phyloP scores from a whole-genome alignment of 2,113 vertebrate genomes.

The Oryzias curvinotus region DNA sequence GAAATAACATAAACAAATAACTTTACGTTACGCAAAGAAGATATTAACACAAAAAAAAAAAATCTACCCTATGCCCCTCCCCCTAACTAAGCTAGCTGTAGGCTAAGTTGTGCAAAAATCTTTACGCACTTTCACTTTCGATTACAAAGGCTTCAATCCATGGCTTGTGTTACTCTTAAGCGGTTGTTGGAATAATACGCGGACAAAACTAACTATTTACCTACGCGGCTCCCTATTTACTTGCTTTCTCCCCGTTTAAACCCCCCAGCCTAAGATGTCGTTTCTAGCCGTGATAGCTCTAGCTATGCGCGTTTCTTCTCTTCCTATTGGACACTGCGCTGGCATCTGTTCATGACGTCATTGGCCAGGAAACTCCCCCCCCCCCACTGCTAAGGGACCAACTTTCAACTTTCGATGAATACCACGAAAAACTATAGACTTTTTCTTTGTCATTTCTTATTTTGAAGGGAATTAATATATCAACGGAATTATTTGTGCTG shows the following conservation, averaged over 20 bases:
- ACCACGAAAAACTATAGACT: no score
- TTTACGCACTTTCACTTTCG: slow-evolving; percentile 15
- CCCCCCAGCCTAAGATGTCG: slow-evolving; percentile 76
- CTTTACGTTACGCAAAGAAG: slow-evolving; percentile 31
- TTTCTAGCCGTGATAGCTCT: slow-evolving; percentile 21
- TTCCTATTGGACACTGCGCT: slow-evolving; percentile 39
- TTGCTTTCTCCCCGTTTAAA: slow-evolving; percentile 61
- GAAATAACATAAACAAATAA: slow-evolving; percentile 77
- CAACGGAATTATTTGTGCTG: no score
- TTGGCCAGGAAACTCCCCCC: background rate
- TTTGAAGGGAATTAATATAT: no score
- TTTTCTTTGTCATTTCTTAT: no score
- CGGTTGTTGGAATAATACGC: background rate
- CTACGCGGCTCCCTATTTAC: slow-evolving; percentile 8
- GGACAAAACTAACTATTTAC: background rate
- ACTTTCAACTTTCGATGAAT: no score
- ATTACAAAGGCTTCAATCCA: slow-evolving; percentile 8
- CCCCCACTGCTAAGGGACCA: no score
- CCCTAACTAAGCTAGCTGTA: slow-evolving; percentile 41
- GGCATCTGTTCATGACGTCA: slow-evolving; percentile 49
- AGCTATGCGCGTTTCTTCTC: slow-evolving; percentile 7
- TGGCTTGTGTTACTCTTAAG: background rate
- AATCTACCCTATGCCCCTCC: slow-evolving; percentile 38
- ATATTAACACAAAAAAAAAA: slow-evolving; percentile 24
- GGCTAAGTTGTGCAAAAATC: slow-evolving; percentile 41